Evolutionary conservation across 53 echinoderm and acorn worm species (phyloP), one percentile per base, ranked within the genome.

Genomic region (Mesocentrotus franciscanus): DNA sequence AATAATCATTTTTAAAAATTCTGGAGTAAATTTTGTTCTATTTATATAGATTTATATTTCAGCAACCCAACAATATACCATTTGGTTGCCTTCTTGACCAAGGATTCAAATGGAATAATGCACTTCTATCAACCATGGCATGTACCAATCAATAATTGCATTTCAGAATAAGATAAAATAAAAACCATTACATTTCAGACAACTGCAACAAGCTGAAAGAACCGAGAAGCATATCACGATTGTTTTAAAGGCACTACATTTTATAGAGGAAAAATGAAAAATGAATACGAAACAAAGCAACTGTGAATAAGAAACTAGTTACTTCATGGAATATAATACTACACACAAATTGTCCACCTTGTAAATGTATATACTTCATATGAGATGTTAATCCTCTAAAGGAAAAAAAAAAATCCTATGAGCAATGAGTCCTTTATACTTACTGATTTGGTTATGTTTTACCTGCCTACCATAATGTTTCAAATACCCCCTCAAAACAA

Each of bases 91-190:
- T 2, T 32, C 29, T 30, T 29, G 27, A 27, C 30, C 1, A 74
- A 74, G 74, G 9, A 74, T 74, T 74, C 32, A 71, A 22, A 71
- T 22, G 16, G 71, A 71, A 71, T 71, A 71, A 71, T 71, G 71
- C 71, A 74, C 74, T 74, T 74, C 11, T 9, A 74, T 7, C 10
- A 74, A 8, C 10, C 32, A 74, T 30, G 32, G 29, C 32, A 74
- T 74, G 74, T 74, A 74, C 10, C 42, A 81, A 9, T 42, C 6
- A 81, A 39, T 42, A 36, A 81, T 42, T 81, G 81, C 39, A 81
- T 81, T 39, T 81, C 81, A 81, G 81, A 81, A 42, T 81, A 36
- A 11, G 22, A 42, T 18, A 81, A 81, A 81, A 81, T 20, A 81
- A 36, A 81, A 81, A 81, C 42, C 33, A 0, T 12, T 36, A 36